A percentile compares a stretch with the other conserved stretches of the same genome.
Evolutionary conservation across 2,797 vertebrate species (phyloP).

Genomic region (Heteromormyrus szaboi): DNA sequence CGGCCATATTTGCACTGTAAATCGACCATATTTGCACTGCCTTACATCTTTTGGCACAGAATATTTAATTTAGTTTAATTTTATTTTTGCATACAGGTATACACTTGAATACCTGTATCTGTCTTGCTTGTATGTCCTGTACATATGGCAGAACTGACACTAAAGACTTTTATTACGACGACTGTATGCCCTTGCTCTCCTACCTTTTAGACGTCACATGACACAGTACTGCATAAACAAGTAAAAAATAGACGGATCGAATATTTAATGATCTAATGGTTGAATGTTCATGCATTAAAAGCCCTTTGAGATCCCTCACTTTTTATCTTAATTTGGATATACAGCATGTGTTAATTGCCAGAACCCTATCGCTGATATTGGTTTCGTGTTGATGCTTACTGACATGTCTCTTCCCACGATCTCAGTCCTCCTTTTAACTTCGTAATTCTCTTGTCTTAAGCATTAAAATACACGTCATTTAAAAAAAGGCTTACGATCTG

Average conservation of each 20-base stretch:
- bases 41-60: not conserved
- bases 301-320: not conserved
- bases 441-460: not conserved
- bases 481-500: not conserved
- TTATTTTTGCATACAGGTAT: not conserved
- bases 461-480: not conserved
- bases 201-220: not conserved
- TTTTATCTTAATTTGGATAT: not conserved
- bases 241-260: not conserved
- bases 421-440: not conserved
- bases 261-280: not conserved
- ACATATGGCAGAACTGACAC: not conserved
- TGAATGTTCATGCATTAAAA: not conserved
- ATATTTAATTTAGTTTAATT: not conserved
- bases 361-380: not conserved
- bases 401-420: not conserved
- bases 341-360: not conserved
- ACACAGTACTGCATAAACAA: not conserved
- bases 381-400: not conserved
- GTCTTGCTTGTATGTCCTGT: not conserved
- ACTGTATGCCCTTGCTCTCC: not conserved
- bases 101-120: not conserved
- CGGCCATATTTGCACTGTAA: not conserved
- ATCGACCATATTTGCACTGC: not conserved
- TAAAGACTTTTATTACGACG: not conserved